Conservation (phyloP, 1,140 invertebrate species). For the Aphaenogaster rudis region DNA sequence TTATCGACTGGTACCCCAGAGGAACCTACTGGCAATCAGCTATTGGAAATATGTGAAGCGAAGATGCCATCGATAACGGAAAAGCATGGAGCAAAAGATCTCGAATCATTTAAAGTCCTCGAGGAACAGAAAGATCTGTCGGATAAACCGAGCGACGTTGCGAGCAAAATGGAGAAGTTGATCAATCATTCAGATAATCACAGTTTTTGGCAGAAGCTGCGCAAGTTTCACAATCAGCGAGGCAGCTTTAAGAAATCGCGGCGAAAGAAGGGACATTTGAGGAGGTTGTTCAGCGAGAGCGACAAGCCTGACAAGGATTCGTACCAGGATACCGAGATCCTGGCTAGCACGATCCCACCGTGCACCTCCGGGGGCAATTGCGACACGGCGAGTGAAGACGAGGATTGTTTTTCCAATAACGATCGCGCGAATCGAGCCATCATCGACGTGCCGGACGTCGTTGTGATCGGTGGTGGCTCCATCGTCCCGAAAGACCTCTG, state of each 20-base stretch:
- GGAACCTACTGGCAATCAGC: not conserved
- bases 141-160: not conserved
- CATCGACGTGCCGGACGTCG: conserved; percentile 82
- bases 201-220: not conserved
- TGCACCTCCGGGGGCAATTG: not conserved
- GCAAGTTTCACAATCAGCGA: conserved; percentile 32
- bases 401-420: conserved; percentile 18
- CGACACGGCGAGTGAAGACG: conserved; percentile 61
- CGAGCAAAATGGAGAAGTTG: not conserved
- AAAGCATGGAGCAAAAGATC: not conserved
- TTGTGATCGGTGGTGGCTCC: conserved; percentile 79
- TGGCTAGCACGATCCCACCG: conserved; percentile 60
- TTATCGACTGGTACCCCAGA: not conserved
- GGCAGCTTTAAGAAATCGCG: conserved; percentile 27
- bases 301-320: not conserved
- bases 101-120: not conserved
- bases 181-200: not conserved
- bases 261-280: conserved; percentile 27
- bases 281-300: conserved; percentile 50
- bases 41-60: not conserved
- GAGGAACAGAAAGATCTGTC: not conserved
- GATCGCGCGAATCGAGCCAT: conserved; percentile 66
- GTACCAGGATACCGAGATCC: not conserved
- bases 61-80: not conserved
- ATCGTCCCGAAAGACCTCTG: conserved; percentile 81